Evolutionary conservation across 2,888 invertebrate genomes (phyloP).

Genomic region (Caenorhabditis panamensis): DNA sequence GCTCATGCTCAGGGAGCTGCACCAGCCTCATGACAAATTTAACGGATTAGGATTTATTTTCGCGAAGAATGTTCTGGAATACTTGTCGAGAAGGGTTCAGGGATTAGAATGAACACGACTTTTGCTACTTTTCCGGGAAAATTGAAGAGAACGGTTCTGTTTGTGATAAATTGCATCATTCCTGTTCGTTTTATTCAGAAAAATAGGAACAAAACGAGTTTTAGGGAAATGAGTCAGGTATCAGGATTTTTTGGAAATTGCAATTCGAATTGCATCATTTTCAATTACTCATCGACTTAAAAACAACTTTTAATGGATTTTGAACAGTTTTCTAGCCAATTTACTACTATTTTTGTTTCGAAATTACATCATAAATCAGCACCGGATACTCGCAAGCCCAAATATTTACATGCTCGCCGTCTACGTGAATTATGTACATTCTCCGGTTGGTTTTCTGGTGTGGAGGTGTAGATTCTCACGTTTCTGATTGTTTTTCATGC

Average conservation of each 20-base stretch:
- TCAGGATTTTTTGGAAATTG: neutral
- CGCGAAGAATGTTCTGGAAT: neutral
- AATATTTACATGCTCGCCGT: conserved; percentile 3
- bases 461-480: neutral
- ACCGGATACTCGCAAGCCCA: neutral
- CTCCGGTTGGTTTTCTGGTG: neutral
- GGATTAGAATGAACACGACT: neutral
- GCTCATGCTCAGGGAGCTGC: no score
- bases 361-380: conserved; percentile 16
- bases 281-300: no score
- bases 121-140: no score
- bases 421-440: conserved; percentile 13
- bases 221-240: neutral
- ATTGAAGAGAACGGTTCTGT: neutral
- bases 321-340: conserved; percentile 1
- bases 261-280: no score
- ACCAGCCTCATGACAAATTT: neutral
- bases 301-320: neutral
- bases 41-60: neutral
- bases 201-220: neutral
- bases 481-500: conserved; percentile 5
- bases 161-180: neutral
- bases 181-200: neutral
- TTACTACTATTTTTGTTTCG: conserved; percentile 6
- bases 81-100: neutral